phyloP scores from a whole-genome alignment of 2,888 invertebrate genomes.

The Calameuta pallipes region DNA sequence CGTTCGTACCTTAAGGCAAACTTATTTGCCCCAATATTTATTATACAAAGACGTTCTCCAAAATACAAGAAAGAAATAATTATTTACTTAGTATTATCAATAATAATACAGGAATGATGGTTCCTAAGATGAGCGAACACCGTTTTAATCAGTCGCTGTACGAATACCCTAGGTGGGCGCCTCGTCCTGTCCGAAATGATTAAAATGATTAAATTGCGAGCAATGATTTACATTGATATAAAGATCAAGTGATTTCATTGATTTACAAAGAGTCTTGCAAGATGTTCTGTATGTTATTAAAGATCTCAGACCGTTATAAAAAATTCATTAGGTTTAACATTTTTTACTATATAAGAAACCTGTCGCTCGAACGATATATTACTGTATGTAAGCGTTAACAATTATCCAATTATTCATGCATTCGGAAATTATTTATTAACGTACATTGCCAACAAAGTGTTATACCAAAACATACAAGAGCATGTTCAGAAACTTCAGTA shows the following conservation, averaged over 20 bases:
- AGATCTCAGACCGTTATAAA: not conserved
- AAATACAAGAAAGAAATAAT: conserved; percentile 50
- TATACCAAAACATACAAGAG: not conserved
- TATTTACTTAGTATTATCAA: conserved; percentile 49
- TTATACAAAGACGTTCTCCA: conserved; percentile 49
- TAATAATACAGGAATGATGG: conserved; percentile 56
- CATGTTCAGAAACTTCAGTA: too few species aligned
- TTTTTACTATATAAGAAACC: not conserved
- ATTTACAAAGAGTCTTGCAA: conserved; percentile 13
- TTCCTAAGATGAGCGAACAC: conserved; percentile 47
- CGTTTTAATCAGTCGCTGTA: conserved; percentile 38
- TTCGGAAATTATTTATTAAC: not conserved
- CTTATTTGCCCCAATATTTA: not conserved
- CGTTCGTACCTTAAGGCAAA: not conserved
- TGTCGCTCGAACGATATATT: not conserved
- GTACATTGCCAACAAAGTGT: not conserved
- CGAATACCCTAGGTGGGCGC: conserved; percentile 46
- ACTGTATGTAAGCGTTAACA: not conserved
- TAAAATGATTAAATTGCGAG: conserved; percentile 23
- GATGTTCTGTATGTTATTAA: conserved; percentile 3
- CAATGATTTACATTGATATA: conserved; percentile 15
- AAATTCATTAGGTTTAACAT: not conserved
- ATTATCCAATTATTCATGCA: not conserved
- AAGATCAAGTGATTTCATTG: conserved; percentile 16
- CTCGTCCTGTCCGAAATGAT: conserved; percentile 41